These are phyloP conservation scores for Parazoanthus atlanticus DNA, from an alignment of 92 coral and sea anemone genomes.

Conservation along the genomic window DNA sequence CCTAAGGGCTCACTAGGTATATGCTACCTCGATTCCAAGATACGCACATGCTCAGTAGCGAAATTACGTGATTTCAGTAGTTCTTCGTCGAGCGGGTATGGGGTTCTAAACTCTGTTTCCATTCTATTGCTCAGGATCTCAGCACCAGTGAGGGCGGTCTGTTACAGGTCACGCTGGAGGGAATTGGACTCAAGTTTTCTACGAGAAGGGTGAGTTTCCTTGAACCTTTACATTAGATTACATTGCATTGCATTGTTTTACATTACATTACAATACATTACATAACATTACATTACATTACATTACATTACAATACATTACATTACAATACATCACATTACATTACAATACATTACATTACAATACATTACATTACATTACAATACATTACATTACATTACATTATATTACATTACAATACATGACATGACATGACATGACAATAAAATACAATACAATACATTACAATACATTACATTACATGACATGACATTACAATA, in stretches of 20 bases:
- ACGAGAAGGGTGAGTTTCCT: slow-evolving; percentile 71
- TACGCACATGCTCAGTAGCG: no score
- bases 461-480: not conserved
- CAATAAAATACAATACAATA: not conserved
- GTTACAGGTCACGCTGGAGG: slow-evolving; percentile 96
- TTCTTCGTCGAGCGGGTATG: no score
- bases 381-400: not conserved
- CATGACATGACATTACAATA: not conserved
- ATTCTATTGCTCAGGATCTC: slow-evolving; percentile 70
- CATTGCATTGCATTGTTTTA: no score
- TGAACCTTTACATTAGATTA: no score
- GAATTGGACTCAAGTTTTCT: slow-evolving; percentile 91
- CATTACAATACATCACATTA: no score
- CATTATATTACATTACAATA: no score
- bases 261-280: no score
- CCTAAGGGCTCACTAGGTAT: no score
- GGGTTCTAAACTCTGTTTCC: not conserved
- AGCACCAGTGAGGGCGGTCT: slow-evolving; percentile 80
- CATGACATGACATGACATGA: no score
- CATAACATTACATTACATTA: not conserved
- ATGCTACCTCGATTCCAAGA: no score
- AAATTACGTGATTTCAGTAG: no score
- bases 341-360: not conserved
- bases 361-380: not conserved
- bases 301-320: not conserved